Evolutionary conservation across 2,797 vertebrate species (phyloP), one percentile per base, ranked within the genome.

Genomic region (Crax fasciolata): DNA sequence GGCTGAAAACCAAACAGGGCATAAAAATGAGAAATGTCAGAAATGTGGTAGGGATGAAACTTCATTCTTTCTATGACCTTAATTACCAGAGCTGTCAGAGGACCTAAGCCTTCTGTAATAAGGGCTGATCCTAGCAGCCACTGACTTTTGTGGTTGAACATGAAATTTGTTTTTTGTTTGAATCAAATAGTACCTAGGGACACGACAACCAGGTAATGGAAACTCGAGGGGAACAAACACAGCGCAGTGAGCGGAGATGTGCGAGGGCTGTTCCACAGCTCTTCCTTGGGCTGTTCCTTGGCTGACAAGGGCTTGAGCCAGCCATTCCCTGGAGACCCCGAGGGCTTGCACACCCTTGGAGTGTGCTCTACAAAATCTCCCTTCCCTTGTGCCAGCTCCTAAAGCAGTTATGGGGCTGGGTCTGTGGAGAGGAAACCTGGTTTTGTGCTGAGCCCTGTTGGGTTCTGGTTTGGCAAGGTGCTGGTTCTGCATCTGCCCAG

Each of bases 151-250:
- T 72, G 70, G 55, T 87, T 59, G 74, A 87, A 92, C 70, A 46
- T 84, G 83, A 90, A 90, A 93, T 94, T 59, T 94, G 67, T 86
- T 84, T 94, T 93, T 91, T 90, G 73, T 91, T 91, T 91, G 90
- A 93, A 94, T 92, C 93, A 88, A 91, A 86, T 71, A 90, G 65
- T 63, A 38, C 61, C 16, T 82, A 58, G 38, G 58, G 83, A 71
- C 52, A n/a, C 82, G 93, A 87, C 94, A 95, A 90, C 79, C 71
- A 78, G 71, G 32, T 92, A 91, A 90, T 84, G 79, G 67, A 79
- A 94, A 57, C 32, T 9, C 0, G 2, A 68, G 68, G 41, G 76
- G 84, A 91, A 88, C 0, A 3, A 85, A 39, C 27, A 62, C 71
- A 88, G 87, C 80, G 39, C 3, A 3, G 55, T 89, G 78, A 73